A percentile compares a stretch with the other conserved stretches of the same genome.
phyloP scores from a whole-genome alignment of 2,113 vertebrate species.

The Gallinago undulata region DNA sequence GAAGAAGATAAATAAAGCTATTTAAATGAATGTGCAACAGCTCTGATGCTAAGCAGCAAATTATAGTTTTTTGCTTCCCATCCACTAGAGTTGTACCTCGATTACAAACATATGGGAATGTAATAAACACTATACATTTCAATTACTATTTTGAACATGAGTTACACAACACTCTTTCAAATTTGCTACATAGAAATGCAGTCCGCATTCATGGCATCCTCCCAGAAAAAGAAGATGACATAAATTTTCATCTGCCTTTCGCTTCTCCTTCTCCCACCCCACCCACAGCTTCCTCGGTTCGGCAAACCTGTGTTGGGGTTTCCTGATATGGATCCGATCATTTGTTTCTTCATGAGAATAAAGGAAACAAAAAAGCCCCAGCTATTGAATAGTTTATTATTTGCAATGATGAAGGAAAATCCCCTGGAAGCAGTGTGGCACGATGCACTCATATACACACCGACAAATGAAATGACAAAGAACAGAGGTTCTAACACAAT shows the following conservation, averaged over 20 bases:
- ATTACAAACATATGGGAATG: constrained; percentile 74
- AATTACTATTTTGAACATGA: constrained; percentile 66
- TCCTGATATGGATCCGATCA: background rate
- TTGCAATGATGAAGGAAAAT: background rate
- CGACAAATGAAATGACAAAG: background rate
- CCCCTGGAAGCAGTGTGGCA: rapidly evolving
- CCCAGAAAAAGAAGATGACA: background rate
- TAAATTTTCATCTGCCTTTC: background rate
- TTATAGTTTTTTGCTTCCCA: constrained; percentile 70
- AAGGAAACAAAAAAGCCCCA: background rate
- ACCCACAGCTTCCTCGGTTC: background rate
- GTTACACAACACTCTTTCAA: constrained; percentile 32
- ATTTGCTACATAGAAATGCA: background rate
- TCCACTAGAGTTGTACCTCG: constrained; percentile 67
- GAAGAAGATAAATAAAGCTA: constrained; percentile 80
- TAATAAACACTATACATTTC: constrained; percentile 72
- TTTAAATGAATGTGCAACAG: constrained; percentile 68
- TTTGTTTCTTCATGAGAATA: background rate
- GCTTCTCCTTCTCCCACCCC: background rate
- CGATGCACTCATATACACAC: background rate
- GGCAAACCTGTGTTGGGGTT: background rate
- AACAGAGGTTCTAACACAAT: background rate
- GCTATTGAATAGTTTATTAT: background rate
- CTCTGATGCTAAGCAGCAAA: constrained; percentile 73
- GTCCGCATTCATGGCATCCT: background rate